These are phyloP conservation scores for Cottoperca gobio DNA, from an alignment of 2,797 vertebrate genomes.

Conservation along the genomic window DNA sequence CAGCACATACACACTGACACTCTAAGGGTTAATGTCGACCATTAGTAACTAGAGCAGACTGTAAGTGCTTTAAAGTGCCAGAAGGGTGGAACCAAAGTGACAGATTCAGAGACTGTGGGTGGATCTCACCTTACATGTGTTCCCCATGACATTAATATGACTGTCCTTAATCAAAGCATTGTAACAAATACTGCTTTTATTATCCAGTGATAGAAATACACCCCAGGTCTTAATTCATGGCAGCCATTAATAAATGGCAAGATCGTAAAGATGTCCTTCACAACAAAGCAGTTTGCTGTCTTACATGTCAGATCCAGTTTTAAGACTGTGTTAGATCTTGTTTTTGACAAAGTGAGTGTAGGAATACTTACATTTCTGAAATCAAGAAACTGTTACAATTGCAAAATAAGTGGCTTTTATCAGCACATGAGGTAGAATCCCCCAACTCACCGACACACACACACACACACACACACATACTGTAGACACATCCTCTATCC, in stretches of 20 bases:
- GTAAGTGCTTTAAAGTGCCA: slow-evolving; percentile 58
- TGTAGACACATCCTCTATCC: background rate
- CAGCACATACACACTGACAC: slow-evolving; percentile 9
- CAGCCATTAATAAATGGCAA: slow-evolving; percentile 33
- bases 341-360: background rate
- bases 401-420: background rate
- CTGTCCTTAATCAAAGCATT: slow-evolving; percentile 59
- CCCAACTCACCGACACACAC: background rate
- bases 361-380: background rate
- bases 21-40: slow-evolving; percentile 55
- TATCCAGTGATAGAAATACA: slow-evolving; percentile 29
- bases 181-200: slow-evolving; percentile 55
- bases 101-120: slow-evolving; percentile 36
- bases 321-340: background rate
- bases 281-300: background rate
- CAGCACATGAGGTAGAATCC: slow-evolving; percentile 2
- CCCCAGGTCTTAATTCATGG: slow-evolving; percentile 25
- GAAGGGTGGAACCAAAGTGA: slow-evolving; percentile 44
- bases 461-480: background rate
- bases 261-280: background rate
- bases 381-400: background rate
- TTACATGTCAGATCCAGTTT: background rate
- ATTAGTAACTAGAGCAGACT: slow-evolving; percentile 77
- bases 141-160: slow-evolving; percentile 59
- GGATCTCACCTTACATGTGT: slow-evolving; percentile 69